These are phyloP conservation scores for Chrysolina oricalcia DNA, from an alignment of 2,888 invertebrate species.

Conservation along the genomic window DNA sequence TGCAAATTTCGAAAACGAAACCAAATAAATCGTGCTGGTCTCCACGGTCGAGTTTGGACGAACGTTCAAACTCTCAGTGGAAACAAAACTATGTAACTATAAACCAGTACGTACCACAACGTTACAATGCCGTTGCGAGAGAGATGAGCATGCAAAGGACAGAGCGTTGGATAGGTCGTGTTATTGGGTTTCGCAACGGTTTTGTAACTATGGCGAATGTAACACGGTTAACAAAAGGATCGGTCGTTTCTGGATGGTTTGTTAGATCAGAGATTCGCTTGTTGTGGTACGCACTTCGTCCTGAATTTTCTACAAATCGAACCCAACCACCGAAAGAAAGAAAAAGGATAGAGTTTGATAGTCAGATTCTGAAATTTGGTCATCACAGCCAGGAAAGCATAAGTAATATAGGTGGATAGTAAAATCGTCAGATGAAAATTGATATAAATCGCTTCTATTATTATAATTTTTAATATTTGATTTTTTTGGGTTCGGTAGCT, in stretches of 20 bases:
- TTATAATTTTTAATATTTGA: too few relatives aligned
- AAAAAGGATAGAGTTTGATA: background rate
- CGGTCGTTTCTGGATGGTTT: constrained; percentile 45
- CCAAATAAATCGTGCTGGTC: constrained; percentile 34
- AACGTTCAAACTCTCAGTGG: constrained; percentile 52
- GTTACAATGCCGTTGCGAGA: constrained; percentile 39
- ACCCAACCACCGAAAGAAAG: constrained; percentile 57
- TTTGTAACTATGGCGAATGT: constrained; percentile 39
- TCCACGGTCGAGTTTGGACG: constrained; percentile 35
- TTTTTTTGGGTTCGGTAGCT: too few relatives aligned
- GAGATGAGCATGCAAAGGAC: constrained; percentile 56
- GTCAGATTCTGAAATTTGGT: background rate
- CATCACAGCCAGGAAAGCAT: background rate
- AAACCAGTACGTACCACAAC: constrained; percentile 33
- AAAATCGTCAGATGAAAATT: too few relatives aligned
- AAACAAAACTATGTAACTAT: constrained; percentile 33
- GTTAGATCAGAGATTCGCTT: constrained; percentile 38
- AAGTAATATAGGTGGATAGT: background rate
- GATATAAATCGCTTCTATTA: too few relatives aligned
- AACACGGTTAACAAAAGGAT: constrained; percentile 42
- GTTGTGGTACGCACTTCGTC: constrained; percentile 37
- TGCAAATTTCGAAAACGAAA: constrained; percentile 57
- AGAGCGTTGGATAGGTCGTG: constrained; percentile 34
- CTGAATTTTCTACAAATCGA: constrained; percentile 37
- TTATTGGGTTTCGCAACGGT: constrained; percentile 44